Evolutionary conservation across 2,113 vertebrate species (phyloP).

Genomic region (Ascaphus truei): DNA sequence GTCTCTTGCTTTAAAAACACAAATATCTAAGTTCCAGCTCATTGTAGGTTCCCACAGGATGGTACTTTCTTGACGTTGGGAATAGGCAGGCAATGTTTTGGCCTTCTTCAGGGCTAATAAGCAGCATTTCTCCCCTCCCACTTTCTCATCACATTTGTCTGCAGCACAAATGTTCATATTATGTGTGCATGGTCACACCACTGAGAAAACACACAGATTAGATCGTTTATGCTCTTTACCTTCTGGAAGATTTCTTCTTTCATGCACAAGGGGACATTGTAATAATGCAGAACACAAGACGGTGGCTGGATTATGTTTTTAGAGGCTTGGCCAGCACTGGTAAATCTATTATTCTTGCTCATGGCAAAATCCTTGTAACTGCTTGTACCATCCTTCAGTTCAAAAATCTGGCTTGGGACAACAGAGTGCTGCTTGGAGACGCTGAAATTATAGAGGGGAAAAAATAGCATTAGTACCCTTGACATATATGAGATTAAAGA

Average conservation of each 20-base stretch:
- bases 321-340: constrained; percentile 90
- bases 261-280: constrained; percentile 86
- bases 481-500: no score
- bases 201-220: neutral
- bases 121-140: no score
- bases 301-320: constrained; percentile 97
- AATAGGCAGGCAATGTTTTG: no score
- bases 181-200: neutral
- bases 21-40: no score
- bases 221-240: constrained; percentile 60
- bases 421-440: constrained; percentile 94
- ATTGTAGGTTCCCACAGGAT: no score
- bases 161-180: no score
- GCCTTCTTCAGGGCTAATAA: no score
- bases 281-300: constrained; percentile 92
- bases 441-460: constrained; percentile 54
- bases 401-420: constrained; percentile 95
- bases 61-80: no score
- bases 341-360: constrained; percentile 96
- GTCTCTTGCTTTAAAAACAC: no score
- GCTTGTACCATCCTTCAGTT: constrained; percentile 87
- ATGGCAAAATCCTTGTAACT: constrained; percentile 97
- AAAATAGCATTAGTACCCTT: no score
- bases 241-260: constrained; percentile 86
- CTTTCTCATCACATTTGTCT: constrained; percentile 3